phyloP scores from a whole-genome alignment of 92 coral and sea anemone species.

The Actinernus sp. region DNA sequence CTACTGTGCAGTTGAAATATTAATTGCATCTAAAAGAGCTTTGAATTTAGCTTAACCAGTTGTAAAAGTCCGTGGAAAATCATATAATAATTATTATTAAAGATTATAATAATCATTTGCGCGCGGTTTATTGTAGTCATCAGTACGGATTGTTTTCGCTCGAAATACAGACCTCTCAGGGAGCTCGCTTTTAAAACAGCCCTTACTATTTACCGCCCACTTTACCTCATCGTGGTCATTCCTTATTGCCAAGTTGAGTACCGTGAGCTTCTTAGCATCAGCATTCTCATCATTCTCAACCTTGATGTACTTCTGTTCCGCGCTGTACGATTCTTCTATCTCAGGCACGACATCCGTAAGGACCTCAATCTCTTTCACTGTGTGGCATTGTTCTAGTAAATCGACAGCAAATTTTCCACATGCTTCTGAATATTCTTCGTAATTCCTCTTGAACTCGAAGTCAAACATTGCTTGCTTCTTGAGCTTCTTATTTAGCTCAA shows the following conservation, averaged over 20 bases:
- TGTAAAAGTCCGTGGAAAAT: too few species aligned
- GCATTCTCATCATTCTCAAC: constrained; percentile 9
- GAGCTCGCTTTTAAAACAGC: too few species aligned
- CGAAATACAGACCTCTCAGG: too few species aligned
- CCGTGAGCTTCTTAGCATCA: constrained; percentile 33
- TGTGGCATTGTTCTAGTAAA: constrained; percentile 63
- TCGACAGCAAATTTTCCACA: constrained; percentile 61
- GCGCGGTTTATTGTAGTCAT: too few species aligned
- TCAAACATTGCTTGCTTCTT: constrained; percentile 22
- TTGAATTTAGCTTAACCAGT: too few species aligned
- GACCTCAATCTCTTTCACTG: constrained; percentile 52
- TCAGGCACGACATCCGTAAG: constrained; percentile 44
- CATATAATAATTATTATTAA: too few species aligned
- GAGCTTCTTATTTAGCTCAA: constrained; percentile 34
- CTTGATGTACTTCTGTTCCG: constrained; percentile 20
- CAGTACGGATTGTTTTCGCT: too few species aligned
- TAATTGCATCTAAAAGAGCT: too few species aligned
- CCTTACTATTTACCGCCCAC: too few species aligned
- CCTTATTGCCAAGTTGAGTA: constrained; percentile 49
- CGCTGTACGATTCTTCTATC: constrained; percentile 1
- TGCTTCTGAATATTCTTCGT: constrained; percentile 35
- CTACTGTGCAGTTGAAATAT: too few species aligned
- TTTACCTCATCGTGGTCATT: constrained; percentile 55
- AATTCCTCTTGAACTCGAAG: constrained; percentile 59
- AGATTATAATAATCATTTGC: too few species aligned